phyloP scores from a whole-genome alignment of 2,888 invertebrate genomes.

The Mechanitis messenoides region DNA sequence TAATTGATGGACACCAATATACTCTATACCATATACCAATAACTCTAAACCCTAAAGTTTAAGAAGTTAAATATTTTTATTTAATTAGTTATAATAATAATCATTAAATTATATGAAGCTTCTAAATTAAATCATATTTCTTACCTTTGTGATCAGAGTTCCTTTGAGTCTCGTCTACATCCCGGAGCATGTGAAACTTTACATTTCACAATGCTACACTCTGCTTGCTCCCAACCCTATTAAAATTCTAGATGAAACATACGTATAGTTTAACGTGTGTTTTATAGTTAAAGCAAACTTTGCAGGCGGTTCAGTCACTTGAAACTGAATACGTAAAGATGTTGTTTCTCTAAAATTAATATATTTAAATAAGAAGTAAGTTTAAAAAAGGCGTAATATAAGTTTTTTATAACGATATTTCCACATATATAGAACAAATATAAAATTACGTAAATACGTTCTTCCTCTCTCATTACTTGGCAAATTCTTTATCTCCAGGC shows the following conservation, averaged over 20 bases:
- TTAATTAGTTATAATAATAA: too few relatives aligned
- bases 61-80: too few relatives aligned
- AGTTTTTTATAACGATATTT: too few relatives aligned
- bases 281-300: slow-evolving; percentile 19
- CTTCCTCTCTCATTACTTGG: slow-evolving; percentile 48
- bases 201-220: slow-evolving; percentile 19
- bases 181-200: slow-evolving; percentile 13
- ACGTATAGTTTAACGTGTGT: slow-evolving; percentile 19
- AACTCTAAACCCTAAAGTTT: too few relatives aligned
- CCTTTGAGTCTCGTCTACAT: slow-evolving; percentile 18
- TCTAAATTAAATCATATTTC: neutral
- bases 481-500: slow-evolving; percentile 58
- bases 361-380: neutral
- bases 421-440: too few relatives aligned
- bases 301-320: slow-evolving; percentile 12
- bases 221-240: slow-evolving; percentile 27
- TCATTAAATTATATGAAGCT: neutral
- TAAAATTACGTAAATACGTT: slow-evolving; percentile 32
- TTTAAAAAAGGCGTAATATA: too few relatives aligned
- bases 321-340: slow-evolving; percentile 11
- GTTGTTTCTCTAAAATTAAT: slow-evolving; percentile 4
- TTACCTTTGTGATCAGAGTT: slow-evolving; percentile 11
- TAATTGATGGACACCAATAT: too few relatives aligned
- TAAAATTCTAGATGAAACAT: slow-evolving; percentile 37
- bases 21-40: too few relatives aligned